These are phyloP conservation scores for Noctilio leporinus DNA, from an alignment of 2,113 vertebrate genomes.

Conservation along the genomic window DNA sequence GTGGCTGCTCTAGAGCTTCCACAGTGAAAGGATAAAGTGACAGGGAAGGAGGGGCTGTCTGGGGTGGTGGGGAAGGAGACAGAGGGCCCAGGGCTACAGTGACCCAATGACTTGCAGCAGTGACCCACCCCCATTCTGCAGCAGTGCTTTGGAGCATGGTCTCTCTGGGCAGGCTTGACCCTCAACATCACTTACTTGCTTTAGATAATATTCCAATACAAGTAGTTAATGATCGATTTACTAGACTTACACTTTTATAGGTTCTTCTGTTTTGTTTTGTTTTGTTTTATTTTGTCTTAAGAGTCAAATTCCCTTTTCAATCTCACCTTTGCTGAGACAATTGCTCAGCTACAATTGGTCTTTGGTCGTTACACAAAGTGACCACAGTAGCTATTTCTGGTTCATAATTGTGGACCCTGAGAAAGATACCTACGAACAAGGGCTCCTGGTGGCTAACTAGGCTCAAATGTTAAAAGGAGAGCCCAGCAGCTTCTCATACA, in stretches of 20 bases:
- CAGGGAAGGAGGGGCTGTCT: not conserved
- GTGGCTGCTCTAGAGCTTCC: not conserved
- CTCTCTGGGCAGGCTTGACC: not conserved
- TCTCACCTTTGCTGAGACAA: not conserved
- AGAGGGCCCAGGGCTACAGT: not conserved
- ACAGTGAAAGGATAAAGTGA: not conserved
- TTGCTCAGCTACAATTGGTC: not conserved
- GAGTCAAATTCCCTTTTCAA: not conserved
- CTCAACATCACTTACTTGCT: not conserved
- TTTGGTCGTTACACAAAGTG: not conserved
- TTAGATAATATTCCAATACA: not conserved
- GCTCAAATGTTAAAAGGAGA: not conserved
- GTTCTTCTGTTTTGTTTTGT: not conserved
- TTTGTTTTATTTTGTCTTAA: too few species aligned
- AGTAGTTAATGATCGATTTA: not conserved
- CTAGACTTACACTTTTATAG: not conserved
- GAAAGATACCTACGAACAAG: not conserved
- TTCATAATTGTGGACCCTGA: not conserved
- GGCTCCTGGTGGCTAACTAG: not conserved
- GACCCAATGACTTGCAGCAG: not conserved
- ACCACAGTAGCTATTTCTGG: not conserved
- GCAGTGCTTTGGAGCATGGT: not conserved
- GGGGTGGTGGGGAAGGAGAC: not conserved
- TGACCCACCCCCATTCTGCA: not conserved
- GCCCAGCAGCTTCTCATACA: not conserved